Evolutionary conservation across 2,888 invertebrate species (phyloP).

Genomic region (Hyles lineata): DNA sequence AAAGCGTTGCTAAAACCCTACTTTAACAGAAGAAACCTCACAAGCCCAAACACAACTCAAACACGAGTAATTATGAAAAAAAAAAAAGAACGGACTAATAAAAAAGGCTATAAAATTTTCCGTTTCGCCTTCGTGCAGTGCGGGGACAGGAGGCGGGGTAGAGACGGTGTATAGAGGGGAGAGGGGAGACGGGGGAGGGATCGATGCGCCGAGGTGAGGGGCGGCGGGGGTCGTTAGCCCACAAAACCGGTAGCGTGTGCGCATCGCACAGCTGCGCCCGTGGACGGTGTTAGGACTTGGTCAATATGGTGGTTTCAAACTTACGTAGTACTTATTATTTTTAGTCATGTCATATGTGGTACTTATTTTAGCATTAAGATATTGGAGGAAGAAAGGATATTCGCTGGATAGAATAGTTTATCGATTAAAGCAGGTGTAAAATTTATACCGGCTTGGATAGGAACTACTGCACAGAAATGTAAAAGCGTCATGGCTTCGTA

Average conservation of each 20-base stretch:
- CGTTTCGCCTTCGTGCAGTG: constrained; percentile 53
- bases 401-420: too few species aligned
- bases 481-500: too few species aligned
- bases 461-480: too few species aligned
- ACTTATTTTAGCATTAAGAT: too few species aligned
- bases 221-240: constrained; percentile 72
- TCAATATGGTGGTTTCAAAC: not conserved
- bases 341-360: not conserved
- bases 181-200: not conserved
- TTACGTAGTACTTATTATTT: not conserved
- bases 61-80: constrained; percentile 25
- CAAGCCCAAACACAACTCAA: not conserved
- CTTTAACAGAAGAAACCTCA: constrained; percentile 5
- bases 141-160: constrained; percentile 46
- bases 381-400: too few species aligned
- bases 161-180: constrained; percentile 37
- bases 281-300: constrained; percentile 42
- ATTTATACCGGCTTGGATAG: too few species aligned
- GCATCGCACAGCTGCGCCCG: constrained; percentile 80
- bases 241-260: constrained; percentile 82
- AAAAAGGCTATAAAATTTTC: constrained; percentile 68
- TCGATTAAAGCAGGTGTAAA: too few species aligned
- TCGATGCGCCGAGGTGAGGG: constrained; percentile 46
- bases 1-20: not conserved
- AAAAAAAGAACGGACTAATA: constrained; percentile 42